These are phyloP conservation scores for Thamnophis elegans DNA, from an alignment of 2,797 vertebrate species.

Conservation along the genomic window DNA sequence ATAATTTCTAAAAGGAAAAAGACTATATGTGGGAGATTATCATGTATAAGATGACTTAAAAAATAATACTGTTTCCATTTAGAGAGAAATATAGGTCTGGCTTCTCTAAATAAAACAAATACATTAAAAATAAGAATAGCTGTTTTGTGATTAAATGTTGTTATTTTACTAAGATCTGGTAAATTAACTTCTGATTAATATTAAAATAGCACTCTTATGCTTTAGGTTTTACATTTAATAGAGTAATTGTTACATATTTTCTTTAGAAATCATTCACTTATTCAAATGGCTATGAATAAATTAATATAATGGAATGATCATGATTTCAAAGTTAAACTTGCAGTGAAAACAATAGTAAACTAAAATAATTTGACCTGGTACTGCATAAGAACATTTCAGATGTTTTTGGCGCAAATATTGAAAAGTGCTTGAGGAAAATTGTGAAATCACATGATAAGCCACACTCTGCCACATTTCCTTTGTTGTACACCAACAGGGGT, in stretches of 20 bases:
- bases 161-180: neutral
- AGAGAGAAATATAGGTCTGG: neutral
- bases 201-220: constrained; percentile 7
- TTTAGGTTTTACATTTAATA: constrained; percentile 15
- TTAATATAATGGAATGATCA: neutral
- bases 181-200: constrained; percentile 7
- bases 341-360: neutral
- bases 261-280: constrained; percentile 12
- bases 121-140: neutral
- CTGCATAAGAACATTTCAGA: neutral
- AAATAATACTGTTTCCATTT: neutral
- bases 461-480: neutral
- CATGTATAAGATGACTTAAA: neutral
- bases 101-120: neutral
- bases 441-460: neutral
- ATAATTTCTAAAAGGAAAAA: neutral
- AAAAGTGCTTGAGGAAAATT: neutral
- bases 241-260: neutral
- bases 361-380: neutral
- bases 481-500: neutral
- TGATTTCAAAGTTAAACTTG: neutral
- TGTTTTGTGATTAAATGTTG: neutral
- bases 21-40: neutral
- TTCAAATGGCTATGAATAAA: neutral
- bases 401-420: neutral